Percentiles rank a stretch among this genome's conserved stretches.
Evolutionary conservation across 2,113 vertebrate genomes (phyloP).

Genomic region (Eonycteris spelaea): DNA sequence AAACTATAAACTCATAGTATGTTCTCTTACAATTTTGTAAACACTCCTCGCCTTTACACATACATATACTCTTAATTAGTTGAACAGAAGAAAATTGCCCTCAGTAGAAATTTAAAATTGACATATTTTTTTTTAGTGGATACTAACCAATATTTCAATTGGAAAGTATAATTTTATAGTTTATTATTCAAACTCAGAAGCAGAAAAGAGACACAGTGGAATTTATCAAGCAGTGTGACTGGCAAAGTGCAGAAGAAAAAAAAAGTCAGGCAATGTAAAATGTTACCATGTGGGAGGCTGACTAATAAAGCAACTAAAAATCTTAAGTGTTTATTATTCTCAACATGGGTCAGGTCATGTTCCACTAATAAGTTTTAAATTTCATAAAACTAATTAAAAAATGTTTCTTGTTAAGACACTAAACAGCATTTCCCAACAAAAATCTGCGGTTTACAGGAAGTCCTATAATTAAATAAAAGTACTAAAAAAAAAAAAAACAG

Average conservation of each 20-base stretch:
- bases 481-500: not conserved
- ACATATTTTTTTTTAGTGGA: not conserved
- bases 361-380: not conserved
- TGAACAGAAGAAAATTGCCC: not conserved
- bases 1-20: not conserved
- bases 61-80: not conserved
- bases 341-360: not conserved
- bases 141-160: constrained; percentile 21
- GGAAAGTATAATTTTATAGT: constrained; percentile 12
- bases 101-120: not conserved
- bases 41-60: not conserved
- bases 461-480: not conserved
- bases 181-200: constrained; percentile 34
- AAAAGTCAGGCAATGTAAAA: not conserved
- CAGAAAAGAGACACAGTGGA: not conserved
- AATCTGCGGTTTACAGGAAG: not conserved
- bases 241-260: not conserved
- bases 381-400: not conserved
- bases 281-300: not conserved
- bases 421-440: not conserved
- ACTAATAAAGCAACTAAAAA: not conserved
- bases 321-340: not conserved
- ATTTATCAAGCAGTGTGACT: not conserved
- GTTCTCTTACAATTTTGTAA: not conserved
- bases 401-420: constrained; percentile 23